Conservation (phyloP, 2,113 vertebrate genomes). For the Tilapia sparmanii region DNA sequence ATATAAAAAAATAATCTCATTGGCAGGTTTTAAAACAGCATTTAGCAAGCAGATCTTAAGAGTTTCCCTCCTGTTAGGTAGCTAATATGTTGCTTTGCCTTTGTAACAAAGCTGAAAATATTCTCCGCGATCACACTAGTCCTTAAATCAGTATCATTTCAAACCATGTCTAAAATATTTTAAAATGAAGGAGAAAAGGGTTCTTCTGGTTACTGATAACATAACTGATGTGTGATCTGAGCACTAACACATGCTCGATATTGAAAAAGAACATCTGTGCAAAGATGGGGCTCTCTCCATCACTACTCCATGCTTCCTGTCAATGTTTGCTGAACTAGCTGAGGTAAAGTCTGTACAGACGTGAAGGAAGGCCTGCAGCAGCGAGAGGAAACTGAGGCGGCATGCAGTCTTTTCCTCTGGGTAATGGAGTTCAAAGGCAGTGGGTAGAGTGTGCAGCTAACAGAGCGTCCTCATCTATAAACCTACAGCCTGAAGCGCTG, state of each 20-base stretch:
- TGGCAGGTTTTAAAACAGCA: background rate
- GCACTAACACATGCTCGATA: background rate
- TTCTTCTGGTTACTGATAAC: background rate
- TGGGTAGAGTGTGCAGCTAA: background rate
- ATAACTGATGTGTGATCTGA: background rate
- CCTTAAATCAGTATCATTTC: background rate
- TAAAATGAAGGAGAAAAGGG: rapidly evolving
- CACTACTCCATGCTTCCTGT: background rate
- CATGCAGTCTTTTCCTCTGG: background rate
- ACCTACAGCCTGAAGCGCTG: conserved; percentile 12
- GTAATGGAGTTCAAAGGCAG: conserved; percentile 31
- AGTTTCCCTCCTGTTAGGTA: background rate
- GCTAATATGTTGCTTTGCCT: background rate
- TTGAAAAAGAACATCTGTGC: background rate
- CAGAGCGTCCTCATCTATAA: background rate
- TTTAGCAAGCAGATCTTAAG: background rate
- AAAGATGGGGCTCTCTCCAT: background rate
- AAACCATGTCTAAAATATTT: background rate
- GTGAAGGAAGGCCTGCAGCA: conserved; percentile 8
- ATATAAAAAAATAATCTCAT: background rate
- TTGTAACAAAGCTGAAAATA: background rate
- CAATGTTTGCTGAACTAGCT: background rate
- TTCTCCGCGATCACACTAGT: background rate
- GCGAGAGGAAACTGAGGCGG: background rate
- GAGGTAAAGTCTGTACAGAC: background rate